Evolutionary conservation across 92 coral and sea anemone genomes (phyloP), one percentile per base, ranked within the genome.

Genomic region (Palythoa caribaeorum): DNA sequence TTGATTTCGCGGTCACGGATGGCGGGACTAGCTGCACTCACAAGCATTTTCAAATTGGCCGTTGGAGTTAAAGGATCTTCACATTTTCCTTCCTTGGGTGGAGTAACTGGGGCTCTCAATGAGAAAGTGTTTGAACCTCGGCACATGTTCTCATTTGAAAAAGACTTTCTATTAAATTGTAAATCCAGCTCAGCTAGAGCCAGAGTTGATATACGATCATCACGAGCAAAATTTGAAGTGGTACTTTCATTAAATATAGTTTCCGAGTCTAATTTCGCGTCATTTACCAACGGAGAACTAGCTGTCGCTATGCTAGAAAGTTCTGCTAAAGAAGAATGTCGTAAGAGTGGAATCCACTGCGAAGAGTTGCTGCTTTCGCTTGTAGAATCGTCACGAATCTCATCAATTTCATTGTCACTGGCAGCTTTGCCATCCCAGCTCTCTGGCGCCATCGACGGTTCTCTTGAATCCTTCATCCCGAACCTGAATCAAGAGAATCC

Each of bases 11-110:
- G 93, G 87, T 97, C 99, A 66, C 98, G 92, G 51, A 97, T 97
- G 71, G 98, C 98, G 74, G 99, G 99, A 73, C 99, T 97, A 36
- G 98, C 98, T 48, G 98, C 99, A 80, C 97, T 97, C 71, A 97
- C 98, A 15, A 97, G 92, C 96, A 97, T 95, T 90, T 97, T 97
- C 51, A 97, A 94, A 84, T 97, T 97, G 20, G 99, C 99, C 16
- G 98, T 95, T 14, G 99, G 99, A 72, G 99, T 97, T 6, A 97
- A 88, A 13, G 99, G 99, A 44, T 97, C 98, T 19, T 92, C 96
- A 15, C 78, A 71, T 28, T 76, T 84, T 12, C 77, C 54, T 1
- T 66, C 89, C 80, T 97, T 97, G 48, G 98, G 96, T 35, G 99
- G 99, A 15, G 99, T 96, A 12, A 90, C 90, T 5, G 95, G 98